Evolutionary conservation across 2,113 vertebrate genomes (phyloP).

Genomic region (Hyla sarda): DNA sequence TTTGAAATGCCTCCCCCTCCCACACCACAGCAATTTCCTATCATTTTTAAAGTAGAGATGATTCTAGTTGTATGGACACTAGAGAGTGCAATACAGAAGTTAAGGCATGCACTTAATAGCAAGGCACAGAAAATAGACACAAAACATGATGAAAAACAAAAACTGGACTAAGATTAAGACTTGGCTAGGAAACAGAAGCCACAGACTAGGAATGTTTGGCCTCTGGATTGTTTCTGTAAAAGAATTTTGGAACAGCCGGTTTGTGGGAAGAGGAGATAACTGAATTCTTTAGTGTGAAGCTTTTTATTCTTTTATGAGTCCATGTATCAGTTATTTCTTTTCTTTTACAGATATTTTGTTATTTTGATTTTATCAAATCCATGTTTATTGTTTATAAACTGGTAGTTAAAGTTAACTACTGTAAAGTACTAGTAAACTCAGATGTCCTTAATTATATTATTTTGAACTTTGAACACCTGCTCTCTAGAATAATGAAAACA

Average conservation of each 20-base stretch:
- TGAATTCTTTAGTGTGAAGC: neutral
- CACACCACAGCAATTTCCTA: too few relatives aligned
- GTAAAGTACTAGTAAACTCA: too few relatives aligned
- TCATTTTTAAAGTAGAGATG: too few relatives aligned
- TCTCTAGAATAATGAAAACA: too few relatives aligned
- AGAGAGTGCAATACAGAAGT: too few relatives aligned
- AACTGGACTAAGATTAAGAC: conserved; percentile 3
- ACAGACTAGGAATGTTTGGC: neutral
- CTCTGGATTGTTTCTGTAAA: neutral
- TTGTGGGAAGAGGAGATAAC: neutral
- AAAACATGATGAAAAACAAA: neutral
- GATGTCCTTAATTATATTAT: too few relatives aligned
- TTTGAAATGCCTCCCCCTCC: too few relatives aligned
- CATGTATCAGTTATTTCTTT: neutral
- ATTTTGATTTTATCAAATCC: too few relatives aligned
- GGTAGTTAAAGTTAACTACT: too few relatives aligned
- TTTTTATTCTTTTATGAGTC: neutral
- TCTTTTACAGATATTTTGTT: neutral
- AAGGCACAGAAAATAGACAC: neutral
- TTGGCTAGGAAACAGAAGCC: neutral
- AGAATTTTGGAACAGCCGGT: neutral
- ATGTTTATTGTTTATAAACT: too few relatives aligned
- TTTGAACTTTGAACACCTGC: too few relatives aligned
- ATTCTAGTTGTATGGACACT: too few relatives aligned
- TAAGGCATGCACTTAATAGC: neutral